Base-by-base conservation (phyloP, 1,140 invertebrate species). In the Hyles euphorbiae region DNA sequence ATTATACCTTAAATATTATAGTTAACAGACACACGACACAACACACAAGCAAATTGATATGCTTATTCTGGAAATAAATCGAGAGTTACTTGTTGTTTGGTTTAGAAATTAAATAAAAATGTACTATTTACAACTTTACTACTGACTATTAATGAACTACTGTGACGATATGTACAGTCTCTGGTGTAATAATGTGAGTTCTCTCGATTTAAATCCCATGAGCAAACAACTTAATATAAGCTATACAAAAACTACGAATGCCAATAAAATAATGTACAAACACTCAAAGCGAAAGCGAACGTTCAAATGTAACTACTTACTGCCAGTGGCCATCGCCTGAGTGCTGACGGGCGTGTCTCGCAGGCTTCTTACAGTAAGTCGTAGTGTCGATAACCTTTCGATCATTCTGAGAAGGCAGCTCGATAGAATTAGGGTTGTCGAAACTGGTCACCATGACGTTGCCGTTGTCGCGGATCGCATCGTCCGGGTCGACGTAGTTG, bases 361-460 rank as follows among this genome's bases (percentile, higher is more conserved):
- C 60, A 9, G 83, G 67, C 72, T 90, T 93, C 84, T 94, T 94
- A 78, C 91, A 93, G 71, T 95, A 95, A 1, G 94, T 96, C 5
- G 93, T 92, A 3, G 93, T 90, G 71, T 96, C 94, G 65, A 95
- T 92, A 6, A 78, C 76, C 36, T 76, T 65, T 45, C 84, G 75
- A 58, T 87, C 81, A 64, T 77, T 83, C 56, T 90, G 79, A 34
- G 81, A 92, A 4, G 93, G 92, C 61, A 93, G 83, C 72, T 94
- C 92, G 61, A 94, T 93, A 68, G 94, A 93, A 83, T 93, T 93
- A 3, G 93, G 93, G 87, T 94, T 94, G 76, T 94, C 94, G 79
- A 95, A 95, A 63, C 93, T 93, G 48, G 92, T 93, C 5, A 78
- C 90, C 89, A 78, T 91, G 2, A 89, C 81, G 69, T 89, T 89